Conservation (phyloP, 2,797 vertebrate genomes). For the Enteromius viviparus region DNA sequence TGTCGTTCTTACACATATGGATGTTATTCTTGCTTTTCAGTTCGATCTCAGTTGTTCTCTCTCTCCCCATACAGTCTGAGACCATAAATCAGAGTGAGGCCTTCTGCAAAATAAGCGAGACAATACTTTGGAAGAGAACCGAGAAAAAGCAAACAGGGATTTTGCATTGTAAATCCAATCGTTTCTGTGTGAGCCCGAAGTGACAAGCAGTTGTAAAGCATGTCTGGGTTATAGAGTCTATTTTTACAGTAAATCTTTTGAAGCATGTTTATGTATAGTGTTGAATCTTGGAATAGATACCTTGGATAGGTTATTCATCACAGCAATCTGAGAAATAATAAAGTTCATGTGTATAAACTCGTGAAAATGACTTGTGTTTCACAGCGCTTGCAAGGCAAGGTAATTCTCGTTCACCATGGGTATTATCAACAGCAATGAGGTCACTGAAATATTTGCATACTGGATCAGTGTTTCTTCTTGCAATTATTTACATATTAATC, state of each 20-base stretch:
- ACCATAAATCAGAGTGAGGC: constrained; percentile 23
- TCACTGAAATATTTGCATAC: not conserved
- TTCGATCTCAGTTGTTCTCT: not conserved
- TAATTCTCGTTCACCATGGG: not conserved
- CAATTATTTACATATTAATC: not conserved
- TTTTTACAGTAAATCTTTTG: constrained; percentile 41
- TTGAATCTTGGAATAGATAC: not conserved
- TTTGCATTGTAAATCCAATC: constrained; percentile 34
- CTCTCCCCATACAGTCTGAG: not conserved
- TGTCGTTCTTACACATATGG: not conserved
- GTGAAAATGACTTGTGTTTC: not conserved
- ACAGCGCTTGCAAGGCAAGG: not conserved
- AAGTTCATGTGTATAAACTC: not conserved
- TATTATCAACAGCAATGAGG: not conserved
- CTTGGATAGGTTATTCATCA: not conserved
- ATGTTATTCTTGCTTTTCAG: constrained; percentile 31
- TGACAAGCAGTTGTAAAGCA: constrained; percentile 51
- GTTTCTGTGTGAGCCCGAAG: constrained; percentile 7
- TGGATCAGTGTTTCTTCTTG: not conserved
- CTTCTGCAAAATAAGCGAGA: not conserved
- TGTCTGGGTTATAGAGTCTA: constrained; percentile 14
- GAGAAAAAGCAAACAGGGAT: constrained; percentile 2
- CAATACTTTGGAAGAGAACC: constrained; percentile 18
- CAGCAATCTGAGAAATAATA: not conserved
- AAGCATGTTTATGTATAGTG: too few relatives aligned